phyloP scores from a whole-genome alignment of 1,140 invertebrate genomes.

The Drosophila nannoptera region DNA sequence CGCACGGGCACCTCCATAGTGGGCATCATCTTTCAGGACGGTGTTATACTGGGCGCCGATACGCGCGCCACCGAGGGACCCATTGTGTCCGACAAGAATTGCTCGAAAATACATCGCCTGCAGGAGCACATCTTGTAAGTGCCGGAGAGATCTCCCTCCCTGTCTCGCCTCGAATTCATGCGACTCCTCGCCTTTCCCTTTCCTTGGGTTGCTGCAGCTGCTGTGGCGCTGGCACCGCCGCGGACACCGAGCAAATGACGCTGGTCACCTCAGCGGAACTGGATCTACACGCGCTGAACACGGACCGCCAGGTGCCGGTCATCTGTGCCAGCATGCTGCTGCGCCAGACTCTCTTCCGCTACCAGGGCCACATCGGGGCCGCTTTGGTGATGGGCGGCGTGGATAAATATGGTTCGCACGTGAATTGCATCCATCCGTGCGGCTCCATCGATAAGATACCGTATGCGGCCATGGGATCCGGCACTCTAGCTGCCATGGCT shows the following conservation, averaged over 20 bases:
- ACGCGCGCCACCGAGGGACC: constrained; percentile 96
- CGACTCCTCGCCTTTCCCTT: not conserved
- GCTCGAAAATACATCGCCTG: constrained; percentile 96
- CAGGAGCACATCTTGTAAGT: constrained; percentile 96
- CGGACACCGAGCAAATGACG: constrained; percentile 96
- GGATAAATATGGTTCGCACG: constrained; percentile 87
- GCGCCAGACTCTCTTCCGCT: constrained; percentile 96
- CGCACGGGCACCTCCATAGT: constrained; percentile 99
- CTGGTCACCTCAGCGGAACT: constrained; percentile 92
- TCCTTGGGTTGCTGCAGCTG: constrained; percentile 80
- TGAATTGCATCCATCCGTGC: constrained; percentile 96
- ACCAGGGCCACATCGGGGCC: constrained; percentile 95
- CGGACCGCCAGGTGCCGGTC: constrained; percentile 91
- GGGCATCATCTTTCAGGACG: constrained; percentile 95
- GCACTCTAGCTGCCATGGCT: constrained; percentile 97
- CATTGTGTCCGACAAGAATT: constrained; percentile 98
- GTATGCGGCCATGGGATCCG: constrained; percentile 98
- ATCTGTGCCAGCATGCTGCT: constrained; percentile 92
- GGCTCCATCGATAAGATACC: constrained; percentile 95
- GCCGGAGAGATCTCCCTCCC: not conserved
- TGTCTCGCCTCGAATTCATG: not conserved
- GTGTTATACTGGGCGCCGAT: constrained; percentile 98
- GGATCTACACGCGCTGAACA: constrained; percentile 94
- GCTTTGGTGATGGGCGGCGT: constrained; percentile 97
- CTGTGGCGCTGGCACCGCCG: constrained; percentile 98